A percentile compares a stretch with the other conserved stretches of the same genome.
phyloP scores from a whole-genome alignment of 2,888 invertebrate genomes.

The Thecocarcelia acutangulata region DNA sequence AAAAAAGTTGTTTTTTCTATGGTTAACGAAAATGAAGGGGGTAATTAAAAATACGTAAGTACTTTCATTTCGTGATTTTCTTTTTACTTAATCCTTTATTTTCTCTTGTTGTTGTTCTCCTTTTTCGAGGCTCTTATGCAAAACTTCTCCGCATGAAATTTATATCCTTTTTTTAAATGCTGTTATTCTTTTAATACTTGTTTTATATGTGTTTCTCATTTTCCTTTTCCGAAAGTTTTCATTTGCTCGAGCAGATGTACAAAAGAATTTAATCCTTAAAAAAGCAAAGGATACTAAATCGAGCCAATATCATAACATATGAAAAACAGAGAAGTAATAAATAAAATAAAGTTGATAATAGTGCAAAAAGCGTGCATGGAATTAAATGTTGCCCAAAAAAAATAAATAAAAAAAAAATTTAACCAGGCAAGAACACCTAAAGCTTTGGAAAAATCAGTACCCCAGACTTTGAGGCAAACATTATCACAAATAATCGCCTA shows the following conservation, averaged over 20 bases:
- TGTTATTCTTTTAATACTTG: slow-evolving; percentile 6
- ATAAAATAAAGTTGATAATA: too few relatives aligned
- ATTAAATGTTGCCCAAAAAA: too few relatives aligned
- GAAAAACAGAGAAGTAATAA: too few relatives aligned
- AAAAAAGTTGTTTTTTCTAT: neutral
- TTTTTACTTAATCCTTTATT: slow-evolving; percentile 40
- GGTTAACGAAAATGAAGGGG: slow-evolving; percentile 32
- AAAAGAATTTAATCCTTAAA: too few relatives aligned
- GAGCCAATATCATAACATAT: neutral
- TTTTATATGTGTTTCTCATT: neutral
- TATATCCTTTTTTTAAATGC: neutral
- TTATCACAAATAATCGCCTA: too few relatives aligned
- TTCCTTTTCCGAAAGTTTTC: neutral
- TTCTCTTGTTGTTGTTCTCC: neutral
- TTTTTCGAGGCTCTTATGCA: slow-evolving; percentile 3
- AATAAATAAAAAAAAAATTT: too few relatives aligned
- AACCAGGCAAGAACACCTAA: too few relatives aligned
- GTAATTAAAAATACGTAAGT: slow-evolving; percentile 63
- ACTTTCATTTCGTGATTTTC: slow-evolving; percentile 26
- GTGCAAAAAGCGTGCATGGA: too few relatives aligned
- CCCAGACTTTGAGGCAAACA: too few relatives aligned
- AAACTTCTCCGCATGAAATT: slow-evolving; percentile 13
- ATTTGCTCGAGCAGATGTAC: too few relatives aligned
- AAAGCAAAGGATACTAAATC: too few relatives aligned
- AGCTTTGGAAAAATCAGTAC: too few relatives aligned